Base-by-base conservation (phyloP, 2,888 invertebrate species). In the Acleris cristana region DNA sequence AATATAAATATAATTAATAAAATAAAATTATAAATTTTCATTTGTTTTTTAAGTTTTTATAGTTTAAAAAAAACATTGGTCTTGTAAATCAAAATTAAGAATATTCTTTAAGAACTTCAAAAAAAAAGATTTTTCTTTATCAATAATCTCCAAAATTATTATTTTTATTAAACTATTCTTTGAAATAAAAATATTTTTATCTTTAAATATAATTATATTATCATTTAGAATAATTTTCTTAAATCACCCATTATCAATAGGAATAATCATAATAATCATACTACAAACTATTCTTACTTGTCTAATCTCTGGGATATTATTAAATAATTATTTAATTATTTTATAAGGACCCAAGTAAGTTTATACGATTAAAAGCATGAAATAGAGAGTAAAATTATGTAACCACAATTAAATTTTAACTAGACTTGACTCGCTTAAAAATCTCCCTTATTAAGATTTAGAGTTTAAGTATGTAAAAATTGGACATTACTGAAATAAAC, bases 91-190 rank as follows among this genome's bases (percentile, higher is more conserved):
- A 94, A 94, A 93, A 89, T 86, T 94, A 94, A 93, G 86, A 85
- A 74, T 62, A 69, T 79, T 85, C 85, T 94, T 94, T 94, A 92
- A 93, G 94, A 94, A 93, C 91, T 92, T 94, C 93, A 94, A 93
- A 90, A 89, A 92, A 93, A 93, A 93, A 92, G 87, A 85, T 76
- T 78, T 65, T 10, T 85, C 86, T 90, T 89, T 93, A 91, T 94
- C 93, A 81, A 94, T 94, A 95, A 95, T 94, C 92, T 93, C 94
- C 94, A 95, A 95, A 95, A 95, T 94, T 95, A 94, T 94, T 91
- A 94, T 95, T 95, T 88, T 95, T 87, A 73, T 78, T 87, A 94
- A 95, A 95, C 94, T 95, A 95, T 87, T 92, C 92, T 90, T 92
- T 95, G 94, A 87, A 71, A 75, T 75, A 73, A 87, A 87, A 86